Evolutionary conservation across 1,140 invertebrate genomes (phyloP).

Genomic region (Matsumurasca onukii): DNA sequence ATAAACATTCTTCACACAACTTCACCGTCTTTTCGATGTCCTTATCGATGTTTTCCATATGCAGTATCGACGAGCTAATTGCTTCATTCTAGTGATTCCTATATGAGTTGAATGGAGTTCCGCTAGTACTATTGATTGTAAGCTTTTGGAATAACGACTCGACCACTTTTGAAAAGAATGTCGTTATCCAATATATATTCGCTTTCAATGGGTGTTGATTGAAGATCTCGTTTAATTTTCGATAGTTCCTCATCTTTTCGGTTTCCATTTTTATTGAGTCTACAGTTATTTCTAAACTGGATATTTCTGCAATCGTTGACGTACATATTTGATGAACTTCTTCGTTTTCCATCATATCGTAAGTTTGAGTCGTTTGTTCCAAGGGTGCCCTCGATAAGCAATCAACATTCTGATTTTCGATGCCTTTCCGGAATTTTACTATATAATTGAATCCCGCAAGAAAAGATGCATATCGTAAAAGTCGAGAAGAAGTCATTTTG

Average conservation of each 20-base stretch:
- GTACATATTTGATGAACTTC: background rate
- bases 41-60: background rate
- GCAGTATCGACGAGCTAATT: background rate
- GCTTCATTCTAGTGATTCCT: background rate
- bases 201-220: background rate
- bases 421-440: slow-evolving; percentile 37
- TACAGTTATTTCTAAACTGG: background rate
- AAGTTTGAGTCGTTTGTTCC: too few species aligned
- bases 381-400: background rate
- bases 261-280: background rate
- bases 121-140: slow-evolving; percentile 10
- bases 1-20: background rate
- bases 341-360: too few species aligned
- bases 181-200: background rate
- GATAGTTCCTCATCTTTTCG: background rate
- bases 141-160: slow-evolving; percentile 1
- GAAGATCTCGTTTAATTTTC: background rate
- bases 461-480: slow-evolving; percentile 43
- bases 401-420: background rate
- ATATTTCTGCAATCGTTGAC: background rate
- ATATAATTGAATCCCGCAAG: slow-evolving; percentile 46
- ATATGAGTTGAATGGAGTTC: slow-evolving; percentile 6
- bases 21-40: background rate
- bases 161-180: slow-evolving; percentile 1
- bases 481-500: slow-evolving; percentile 36